These are phyloP conservation scores for Brachionus asplanchnoidis DNA, from an alignment of 1,140 invertebrate genomes.

Conservation along the genomic window DNA sequence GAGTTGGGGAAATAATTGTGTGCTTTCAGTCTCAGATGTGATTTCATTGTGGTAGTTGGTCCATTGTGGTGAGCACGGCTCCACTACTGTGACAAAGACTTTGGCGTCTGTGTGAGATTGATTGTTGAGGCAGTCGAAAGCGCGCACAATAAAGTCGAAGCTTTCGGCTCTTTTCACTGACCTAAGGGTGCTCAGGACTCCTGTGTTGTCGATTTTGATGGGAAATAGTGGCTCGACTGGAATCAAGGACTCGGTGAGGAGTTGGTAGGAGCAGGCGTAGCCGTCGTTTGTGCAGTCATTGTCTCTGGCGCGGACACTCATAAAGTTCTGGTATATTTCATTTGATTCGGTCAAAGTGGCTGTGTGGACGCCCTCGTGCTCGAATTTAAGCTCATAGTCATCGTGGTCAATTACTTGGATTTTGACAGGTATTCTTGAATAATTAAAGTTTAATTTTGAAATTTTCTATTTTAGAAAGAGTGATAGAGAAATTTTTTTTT, in stretches of 20 bases:
- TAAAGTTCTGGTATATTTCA: slow-evolving; percentile 21
- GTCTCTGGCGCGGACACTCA: slow-evolving; percentile 21
- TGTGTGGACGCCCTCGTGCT: neutral
- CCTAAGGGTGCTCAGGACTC: neutral
- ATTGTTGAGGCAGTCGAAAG: slow-evolving; percentile 14
- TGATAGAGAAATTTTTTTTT: too few relatives aligned
- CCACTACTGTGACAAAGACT: neutral
- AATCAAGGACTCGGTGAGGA: neutral
- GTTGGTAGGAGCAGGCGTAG: slow-evolving; percentile 7
- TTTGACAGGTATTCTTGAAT: slow-evolving; percentile 27
- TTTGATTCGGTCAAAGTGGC: slow-evolving; percentile 1
- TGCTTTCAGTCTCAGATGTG: neutral
- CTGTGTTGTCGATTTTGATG: slow-evolving; percentile 27
- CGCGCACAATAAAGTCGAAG: neutral
- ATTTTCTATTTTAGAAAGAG: too few relatives aligned
- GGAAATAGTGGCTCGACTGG: slow-evolving; percentile 16
- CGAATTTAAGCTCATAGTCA: slow-evolving; percentile 11
- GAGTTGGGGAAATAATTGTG: neutral
- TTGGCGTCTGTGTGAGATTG: neutral
- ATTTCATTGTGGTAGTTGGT: neutral
- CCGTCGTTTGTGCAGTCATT: slow-evolving; percentile 40
- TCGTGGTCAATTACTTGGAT: slow-evolving; percentile 36
- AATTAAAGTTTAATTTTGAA: neutral
- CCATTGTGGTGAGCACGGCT: slow-evolving; percentile 20
- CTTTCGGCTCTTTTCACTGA: neutral